Evolutionary conservation across 2,888 invertebrate genomes (phyloP), one percentile per base, ranked within the genome.

Genomic region (Philaethria dido): DNA sequence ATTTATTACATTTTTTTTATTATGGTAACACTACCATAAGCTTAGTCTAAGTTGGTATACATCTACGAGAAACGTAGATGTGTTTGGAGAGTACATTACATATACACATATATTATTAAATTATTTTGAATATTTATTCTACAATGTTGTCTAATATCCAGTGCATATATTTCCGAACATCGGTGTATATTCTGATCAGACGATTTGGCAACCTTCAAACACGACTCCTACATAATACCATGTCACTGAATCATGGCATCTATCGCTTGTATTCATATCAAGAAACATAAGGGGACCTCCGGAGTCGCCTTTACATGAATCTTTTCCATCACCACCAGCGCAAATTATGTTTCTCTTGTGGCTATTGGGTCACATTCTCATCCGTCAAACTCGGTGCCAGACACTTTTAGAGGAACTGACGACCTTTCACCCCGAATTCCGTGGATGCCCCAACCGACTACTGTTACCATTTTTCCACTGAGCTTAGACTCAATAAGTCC

Each of bases 221-320:
- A 44, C 73, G 72, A 0, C 80, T 82, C 1, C 82, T 78, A 50
- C 1, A 82, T 78, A 50, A 83, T 75, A 3, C 83, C 83, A 57
- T 78, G n/a, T n/a, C n/a, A 73, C 50, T 81, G 78, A 45, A 85
- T 77, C 44, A 71, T 73, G 71, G n/a, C 25, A 44, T 0, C 20
- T 14, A 3, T 55, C 62, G 2, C 64, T n/a, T 61, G 61, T 72
- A 64, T 5, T 52, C 11, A 2, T 71, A 2, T 71, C 71, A 3
- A 79, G 73, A 1, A 78, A 69, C 85, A 93, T 92, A 48, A 95
- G 80, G 0, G 95, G 95, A 0, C 95, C 95, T 13, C 95, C 95
- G 39, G 94, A 95, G 73, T 95, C 95, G 0, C 95, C 95, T 33
- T 84, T 81, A 72, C 95, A 95, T n/a, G 95, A 94, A 75, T 95